A percentile compares a stretch with the other conserved stretches of the same genome.
Evolutionary conservation across 2,113 vertebrate species (phyloP).

Genomic region (Eurystomus gularis): DNA sequence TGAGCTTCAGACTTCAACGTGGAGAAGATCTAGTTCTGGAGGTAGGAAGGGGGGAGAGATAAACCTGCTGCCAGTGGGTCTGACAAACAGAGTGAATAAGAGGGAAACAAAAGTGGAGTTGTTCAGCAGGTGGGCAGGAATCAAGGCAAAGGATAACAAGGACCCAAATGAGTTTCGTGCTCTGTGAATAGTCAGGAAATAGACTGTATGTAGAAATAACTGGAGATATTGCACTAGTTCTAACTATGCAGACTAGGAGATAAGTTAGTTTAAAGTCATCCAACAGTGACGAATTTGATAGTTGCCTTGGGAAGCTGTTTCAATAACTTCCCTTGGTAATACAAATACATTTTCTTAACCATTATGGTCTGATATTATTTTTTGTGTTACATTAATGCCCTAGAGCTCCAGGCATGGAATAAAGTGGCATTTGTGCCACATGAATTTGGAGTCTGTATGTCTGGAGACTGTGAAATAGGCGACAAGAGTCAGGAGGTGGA

Average conservation of each 20-base stretch:
- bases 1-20: background rate
- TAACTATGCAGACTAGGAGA: background rate
- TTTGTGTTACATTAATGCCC: background rate
- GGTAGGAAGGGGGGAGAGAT: background rate
- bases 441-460: background rate
- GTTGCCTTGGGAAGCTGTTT: background rate
- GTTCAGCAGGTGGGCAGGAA: background rate
- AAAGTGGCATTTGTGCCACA: background rate
- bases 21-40: background rate
- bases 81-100: background rate
- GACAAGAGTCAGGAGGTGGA: background rate
- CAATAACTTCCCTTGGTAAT: background rate
- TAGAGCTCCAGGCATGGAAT: background rate
- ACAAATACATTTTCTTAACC: background rate
- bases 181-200: background rate
- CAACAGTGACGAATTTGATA: background rate
- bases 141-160: background rate
- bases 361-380: background rate
- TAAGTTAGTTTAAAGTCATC: background rate
- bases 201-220: background rate
- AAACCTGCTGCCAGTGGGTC: background rate
- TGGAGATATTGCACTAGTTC: background rate
- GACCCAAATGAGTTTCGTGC: background rate
- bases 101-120: background rate
- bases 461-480: background rate